A percentile compares a stretch with the other conserved stretches of the same genome.
These are phyloP conservation scores for Spilosoma lubricipeda DNA, from an alignment of 2,888 invertebrate genomes.

Conservation along the genomic window DNA sequence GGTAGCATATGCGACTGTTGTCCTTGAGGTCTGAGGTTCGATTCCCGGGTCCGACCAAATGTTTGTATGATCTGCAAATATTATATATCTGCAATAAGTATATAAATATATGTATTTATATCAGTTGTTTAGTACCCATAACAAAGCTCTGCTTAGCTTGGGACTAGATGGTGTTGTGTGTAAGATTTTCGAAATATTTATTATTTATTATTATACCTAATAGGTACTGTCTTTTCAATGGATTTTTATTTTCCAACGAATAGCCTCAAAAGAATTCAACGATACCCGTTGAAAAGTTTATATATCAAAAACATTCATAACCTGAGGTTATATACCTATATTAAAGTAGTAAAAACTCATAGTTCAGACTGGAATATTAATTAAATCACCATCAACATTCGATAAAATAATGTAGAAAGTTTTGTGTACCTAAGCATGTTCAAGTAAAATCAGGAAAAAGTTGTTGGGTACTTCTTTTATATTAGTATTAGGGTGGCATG, in stretches of 20 bases:
- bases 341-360: not conserved
- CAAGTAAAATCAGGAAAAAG: not conserved
- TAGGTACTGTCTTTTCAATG: no score
- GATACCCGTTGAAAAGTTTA: not conserved
- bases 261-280: not conserved
- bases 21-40: no score
- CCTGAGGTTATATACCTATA: not conserved
- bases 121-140: no score
- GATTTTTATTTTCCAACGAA: not conserved
- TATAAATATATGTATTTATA: no score
- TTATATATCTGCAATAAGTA: no score
- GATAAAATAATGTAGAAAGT: not conserved
- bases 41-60: no score
- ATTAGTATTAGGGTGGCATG: not conserved
- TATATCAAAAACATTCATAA: not conserved
- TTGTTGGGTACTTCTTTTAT: not conserved
- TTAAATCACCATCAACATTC: not conserved
- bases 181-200: no score
- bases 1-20: no score
- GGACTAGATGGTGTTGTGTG: no score
- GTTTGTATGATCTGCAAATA: no score
- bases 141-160: no score
- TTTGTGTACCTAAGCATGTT: not conserved
- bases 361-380: not conserved
- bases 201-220: no score